Percentiles rank a stretch among this genome's conserved stretches.
Conservation (phyloP, 2,113 vertebrate species). For the Bubalus kerabau region DNA sequence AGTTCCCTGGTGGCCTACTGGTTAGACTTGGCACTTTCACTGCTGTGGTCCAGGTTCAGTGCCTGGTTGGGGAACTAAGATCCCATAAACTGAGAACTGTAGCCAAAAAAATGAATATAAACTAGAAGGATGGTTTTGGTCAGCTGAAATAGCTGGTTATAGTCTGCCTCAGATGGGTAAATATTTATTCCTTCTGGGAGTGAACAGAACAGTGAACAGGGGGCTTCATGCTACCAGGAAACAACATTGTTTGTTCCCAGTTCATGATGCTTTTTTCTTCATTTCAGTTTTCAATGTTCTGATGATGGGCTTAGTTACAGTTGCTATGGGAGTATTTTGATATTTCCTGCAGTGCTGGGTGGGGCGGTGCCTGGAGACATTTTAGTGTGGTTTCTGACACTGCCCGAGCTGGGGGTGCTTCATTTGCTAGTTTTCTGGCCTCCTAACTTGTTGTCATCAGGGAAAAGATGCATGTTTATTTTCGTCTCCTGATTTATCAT, state of each 20-base stretch:
- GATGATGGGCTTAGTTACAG: slow-evolving; percentile 56
- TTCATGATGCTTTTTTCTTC: slow-evolving; percentile 9
- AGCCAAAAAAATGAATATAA: background rate
- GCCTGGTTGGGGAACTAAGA: background rate
- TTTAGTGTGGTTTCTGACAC: slow-evolving; percentile 31
- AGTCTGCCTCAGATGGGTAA: background rate
- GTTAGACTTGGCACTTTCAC: background rate
- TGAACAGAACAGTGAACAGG: background rate
- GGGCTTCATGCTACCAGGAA: background rate
- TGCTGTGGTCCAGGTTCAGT: background rate
- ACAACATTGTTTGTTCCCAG: background rate
- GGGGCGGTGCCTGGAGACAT: background rate
- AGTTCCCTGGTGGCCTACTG: background rate
- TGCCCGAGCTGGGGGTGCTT: background rate
- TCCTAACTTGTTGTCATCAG: slow-evolving; percentile 26
- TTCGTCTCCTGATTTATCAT: slow-evolving; percentile 22
- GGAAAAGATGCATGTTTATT: background rate
- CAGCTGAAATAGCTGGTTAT: background rate
- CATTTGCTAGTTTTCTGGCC: slow-evolving; percentile 11
- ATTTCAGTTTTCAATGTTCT: slow-evolving; percentile 52
- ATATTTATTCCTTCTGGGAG: background rate
- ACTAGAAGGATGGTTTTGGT: background rate
- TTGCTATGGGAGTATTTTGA: slow-evolving; percentile 65
- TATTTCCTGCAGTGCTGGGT: background rate
- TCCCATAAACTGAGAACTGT: too few species aligned